Conservation (phyloP, 2,888 invertebrate genomes). For the Coelinius sp. region DNA sequence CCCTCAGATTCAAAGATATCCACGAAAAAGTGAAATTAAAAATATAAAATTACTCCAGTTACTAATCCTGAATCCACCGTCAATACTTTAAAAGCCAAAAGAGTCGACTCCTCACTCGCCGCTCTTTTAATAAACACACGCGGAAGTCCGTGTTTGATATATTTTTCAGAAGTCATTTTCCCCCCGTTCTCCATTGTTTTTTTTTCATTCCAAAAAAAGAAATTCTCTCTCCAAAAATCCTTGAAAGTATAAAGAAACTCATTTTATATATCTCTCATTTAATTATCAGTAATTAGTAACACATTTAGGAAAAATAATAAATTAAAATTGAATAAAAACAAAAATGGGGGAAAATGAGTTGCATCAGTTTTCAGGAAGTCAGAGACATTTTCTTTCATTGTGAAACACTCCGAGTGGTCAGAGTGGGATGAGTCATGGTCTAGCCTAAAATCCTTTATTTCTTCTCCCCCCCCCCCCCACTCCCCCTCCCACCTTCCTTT, state of each 20-base stretch:
- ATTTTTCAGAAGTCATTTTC: slow-evolving; percentile 7
- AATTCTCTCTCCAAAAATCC: not conserved
- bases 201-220: slow-evolving; percentile 21
- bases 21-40: slow-evolving; percentile 37
- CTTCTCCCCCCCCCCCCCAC: not conserved
- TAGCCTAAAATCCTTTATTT: slow-evolving; percentile 2
- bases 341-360: not conserved
- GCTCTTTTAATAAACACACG: slow-evolving; percentile 35
- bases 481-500: too few species aligned
- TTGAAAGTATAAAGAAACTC: not conserved
- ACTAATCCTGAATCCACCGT: not conserved
- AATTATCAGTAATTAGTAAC: not conserved
- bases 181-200: not conserved
- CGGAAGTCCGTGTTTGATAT: slow-evolving; percentile 29
- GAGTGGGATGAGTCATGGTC: not conserved
- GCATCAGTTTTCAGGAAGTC: not conserved
- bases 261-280: not conserved
- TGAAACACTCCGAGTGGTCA: slow-evolving; percentile 18
- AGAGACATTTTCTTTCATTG: not conserved
- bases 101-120: slow-evolving; percentile 30
- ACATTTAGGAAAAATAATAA: not conserved
- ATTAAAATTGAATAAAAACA: too few species aligned
- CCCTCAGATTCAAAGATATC: not conserved
- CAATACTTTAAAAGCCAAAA: slow-evolving; percentile 47
- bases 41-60: too few species aligned